Evolutionary conservation across 2,797 vertebrate genomes (phyloP).

Genomic region (Notolepis coatsorum): DNA sequence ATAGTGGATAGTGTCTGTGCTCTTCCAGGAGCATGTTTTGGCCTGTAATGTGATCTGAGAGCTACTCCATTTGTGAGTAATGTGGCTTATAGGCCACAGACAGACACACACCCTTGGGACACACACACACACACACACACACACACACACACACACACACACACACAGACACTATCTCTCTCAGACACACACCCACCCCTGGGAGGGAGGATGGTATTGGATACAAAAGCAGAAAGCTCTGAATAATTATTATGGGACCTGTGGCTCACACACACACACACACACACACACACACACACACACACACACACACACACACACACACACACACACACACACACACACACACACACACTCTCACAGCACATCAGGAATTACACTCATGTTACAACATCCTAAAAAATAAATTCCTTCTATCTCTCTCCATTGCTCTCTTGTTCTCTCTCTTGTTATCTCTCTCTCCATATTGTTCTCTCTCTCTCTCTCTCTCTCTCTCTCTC

Average conservation of each 20-base stretch:
- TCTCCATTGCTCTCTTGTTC: too few species aligned
- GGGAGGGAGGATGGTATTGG: slow-evolving; percentile 30
- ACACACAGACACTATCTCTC: too few species aligned
- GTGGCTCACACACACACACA: not conserved
- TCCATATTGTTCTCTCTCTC: too few species aligned
- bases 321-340: slow-evolving; percentile 3
- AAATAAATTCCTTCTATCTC: too few species aligned
- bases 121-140: too few species aligned
- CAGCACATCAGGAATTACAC: not conserved
- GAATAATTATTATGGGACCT: slow-evolving; percentile 34
- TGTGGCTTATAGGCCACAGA: slow-evolving; percentile 39
- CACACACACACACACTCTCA: not conserved
- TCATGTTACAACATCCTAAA: not conserved
- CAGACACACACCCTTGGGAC: too few species aligned
- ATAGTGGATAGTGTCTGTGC: not conserved
- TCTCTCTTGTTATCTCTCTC: too few species aligned
- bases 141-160: too few species aligned
- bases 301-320: not conserved
- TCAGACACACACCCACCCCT: too few species aligned
- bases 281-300: not conserved
- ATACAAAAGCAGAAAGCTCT: slow-evolving; percentile 33
- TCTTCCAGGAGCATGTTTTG: not conserved
- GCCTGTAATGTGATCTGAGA: slow-evolving; percentile 30
- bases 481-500: too few species aligned
- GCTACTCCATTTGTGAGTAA: slow-evolving; percentile 40